These are phyloP conservation scores for Chondrilla cf. caribensis DNA, from an alignment of 37 sponge, comb jelly and placozoan genomes.

Conservation along the genomic window DNA sequence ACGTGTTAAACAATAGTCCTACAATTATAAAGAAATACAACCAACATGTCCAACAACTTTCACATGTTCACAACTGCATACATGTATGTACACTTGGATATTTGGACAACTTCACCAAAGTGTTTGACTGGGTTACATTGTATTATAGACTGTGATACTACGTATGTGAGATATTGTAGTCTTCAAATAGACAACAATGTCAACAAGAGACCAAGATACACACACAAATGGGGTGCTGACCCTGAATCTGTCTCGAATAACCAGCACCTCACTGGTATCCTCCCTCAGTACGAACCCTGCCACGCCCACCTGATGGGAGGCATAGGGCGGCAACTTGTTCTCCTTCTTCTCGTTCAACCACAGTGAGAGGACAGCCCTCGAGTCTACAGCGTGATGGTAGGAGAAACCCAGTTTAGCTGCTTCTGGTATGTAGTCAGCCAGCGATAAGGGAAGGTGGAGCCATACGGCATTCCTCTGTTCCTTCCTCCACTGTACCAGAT, in stretches of 20 bases:
- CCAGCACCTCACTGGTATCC: conserved; percentile 59
- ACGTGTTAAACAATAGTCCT: no score
- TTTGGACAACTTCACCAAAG: no score
- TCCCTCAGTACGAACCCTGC: conserved; percentile 63
- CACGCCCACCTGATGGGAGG: conserved; percentile 81
- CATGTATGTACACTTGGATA: no score
- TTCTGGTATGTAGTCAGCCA: conserved; percentile 23
- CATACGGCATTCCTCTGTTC: conserved; percentile 54
- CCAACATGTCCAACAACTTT: no score
- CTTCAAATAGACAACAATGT: not conserved
- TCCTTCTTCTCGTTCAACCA: conserved; percentile 56
- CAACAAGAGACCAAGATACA: not conserved
- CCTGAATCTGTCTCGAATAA: conserved; percentile 64
- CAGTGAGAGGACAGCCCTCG: conserved; percentile 43
- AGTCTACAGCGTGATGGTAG: conserved; percentile 53
- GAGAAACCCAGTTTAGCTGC: conserved; percentile 56
- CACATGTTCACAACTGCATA: no score
- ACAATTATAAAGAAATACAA: no score
- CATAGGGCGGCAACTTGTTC: conserved; percentile 61
- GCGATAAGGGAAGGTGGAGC: conserved; percentile 68
- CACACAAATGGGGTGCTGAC: conserved; percentile 7
- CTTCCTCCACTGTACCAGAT: conserved; percentile 43
- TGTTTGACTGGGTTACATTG: no score
- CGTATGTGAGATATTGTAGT: no score
- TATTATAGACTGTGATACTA: not conserved